phyloP scores from a whole-genome alignment of 2,888 invertebrate species.

The Agonopterix arenella region DNA sequence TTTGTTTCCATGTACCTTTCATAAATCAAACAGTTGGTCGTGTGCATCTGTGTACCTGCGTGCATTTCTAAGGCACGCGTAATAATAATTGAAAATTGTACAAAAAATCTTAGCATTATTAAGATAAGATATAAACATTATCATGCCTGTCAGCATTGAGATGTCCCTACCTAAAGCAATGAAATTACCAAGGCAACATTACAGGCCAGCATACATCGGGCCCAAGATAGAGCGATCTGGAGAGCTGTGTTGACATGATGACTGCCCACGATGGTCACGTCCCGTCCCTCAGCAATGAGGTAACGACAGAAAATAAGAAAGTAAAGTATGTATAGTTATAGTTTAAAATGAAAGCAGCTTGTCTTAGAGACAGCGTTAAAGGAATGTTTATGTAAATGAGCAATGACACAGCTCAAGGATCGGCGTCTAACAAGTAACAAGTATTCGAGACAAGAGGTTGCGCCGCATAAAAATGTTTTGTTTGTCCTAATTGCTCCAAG shows the following conservation, averaged over 20 bases:
- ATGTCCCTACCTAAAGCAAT: not conserved
- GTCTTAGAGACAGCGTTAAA: slow-evolving; percentile 21
- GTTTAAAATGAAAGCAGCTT: slow-evolving; percentile 16
- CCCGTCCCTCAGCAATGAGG: not conserved
- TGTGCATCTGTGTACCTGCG: slow-evolving; percentile 52
- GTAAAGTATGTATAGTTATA: slow-evolving; percentile 8
- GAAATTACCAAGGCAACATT: not conserved
- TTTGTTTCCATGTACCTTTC: slow-evolving; percentile 57
- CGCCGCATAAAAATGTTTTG: slow-evolving; percentile 70
- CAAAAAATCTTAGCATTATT: not conserved
- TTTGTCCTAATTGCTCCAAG: slow-evolving; percentile 72
- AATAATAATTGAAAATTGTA: not conserved
- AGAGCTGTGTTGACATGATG: not conserved
- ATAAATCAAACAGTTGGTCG: slow-evolving; percentile 45
- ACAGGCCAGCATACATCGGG: too few relatives aligned
- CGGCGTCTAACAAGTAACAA: slow-evolving; percentile 8
- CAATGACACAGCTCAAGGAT: slow-evolving; percentile 37
- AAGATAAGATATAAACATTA: not conserved
- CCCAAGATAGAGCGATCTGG: too few relatives aligned
- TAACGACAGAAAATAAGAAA: not conserved
- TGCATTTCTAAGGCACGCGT: not conserved
- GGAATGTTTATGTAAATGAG: slow-evolving; percentile 47
- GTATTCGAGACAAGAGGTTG: slow-evolving; percentile 19
- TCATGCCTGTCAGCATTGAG: not conserved
- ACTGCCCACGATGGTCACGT: not conserved